Evolutionary conservation across 2,888 invertebrate genomes (phyloP), one percentile per base, ranked within the genome.

Genomic region (Orchestes rusci): DNA sequence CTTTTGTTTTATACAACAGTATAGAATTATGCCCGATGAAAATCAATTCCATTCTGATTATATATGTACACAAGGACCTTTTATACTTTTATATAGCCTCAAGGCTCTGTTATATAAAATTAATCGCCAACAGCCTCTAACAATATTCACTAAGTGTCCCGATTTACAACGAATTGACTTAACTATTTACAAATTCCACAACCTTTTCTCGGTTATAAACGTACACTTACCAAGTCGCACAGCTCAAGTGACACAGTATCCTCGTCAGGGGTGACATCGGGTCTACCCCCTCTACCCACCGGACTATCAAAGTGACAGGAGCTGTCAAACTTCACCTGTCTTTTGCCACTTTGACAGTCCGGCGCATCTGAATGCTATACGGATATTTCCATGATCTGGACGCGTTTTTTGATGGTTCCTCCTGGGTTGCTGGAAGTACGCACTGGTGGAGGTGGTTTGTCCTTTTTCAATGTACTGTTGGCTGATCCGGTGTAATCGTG

Each of bases 371-470:
- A 57, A 52, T 55, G 74, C 78, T 82, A 84, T 65, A 85, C 84
- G 47, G 83, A 82, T 66, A 84, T 84, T 69, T 85, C 84, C 68
- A 84, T 84, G 57, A 84, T 84, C 69, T 84, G 84, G 47, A 84
- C 84, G 61, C 84, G 76, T 67, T 84, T 85, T 68, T 84, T 84
- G 55, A 82, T 73, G 17, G 80, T 79, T 27, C 71, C 73, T 23
- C 7, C 23, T 19, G 48, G 39, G 51, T 66, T 68, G 50, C 68
- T 68, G 1, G 67, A 64, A 7, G 69, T 67, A 30, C 69, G 56
- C 31, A 66, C 55, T 2, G 69, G 70, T 2, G 69, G 69, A 27
- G 61, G 62, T 1, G 70, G 70, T 45, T 64, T 66, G 20, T 67
- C 67, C 40, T 53, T 59, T 42, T 54, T 58, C 33, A 56, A 39